Conservation (phyloP, 1,140 invertebrate species). For the Cydia fagiglandana region DNA sequence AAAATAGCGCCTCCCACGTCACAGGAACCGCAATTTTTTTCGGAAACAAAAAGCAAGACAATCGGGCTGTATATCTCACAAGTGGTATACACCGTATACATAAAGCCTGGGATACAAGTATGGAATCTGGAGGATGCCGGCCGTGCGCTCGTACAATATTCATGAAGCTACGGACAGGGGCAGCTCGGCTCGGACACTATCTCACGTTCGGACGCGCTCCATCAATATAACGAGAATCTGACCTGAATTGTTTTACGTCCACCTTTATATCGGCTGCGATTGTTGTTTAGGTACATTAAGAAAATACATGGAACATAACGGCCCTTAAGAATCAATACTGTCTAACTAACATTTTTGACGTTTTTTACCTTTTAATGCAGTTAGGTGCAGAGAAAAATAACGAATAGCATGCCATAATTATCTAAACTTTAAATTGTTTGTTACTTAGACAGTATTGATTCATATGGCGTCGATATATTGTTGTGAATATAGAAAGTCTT, state of each 20-base stretch:
- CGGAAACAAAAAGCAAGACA: constrained; percentile 39
- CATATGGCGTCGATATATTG: no score
- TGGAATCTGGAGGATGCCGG: constrained; percentile 50
- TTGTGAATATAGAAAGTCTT: no score
- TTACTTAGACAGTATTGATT: no score
- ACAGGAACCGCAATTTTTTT: constrained; percentile 29
- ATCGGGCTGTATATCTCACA: constrained; percentile 28
- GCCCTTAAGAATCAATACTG: no score
- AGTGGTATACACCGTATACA: constrained; percentile 46
- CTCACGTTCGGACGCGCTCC: constrained; percentile 53
- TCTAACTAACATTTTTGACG: no score
- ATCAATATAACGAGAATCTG: constrained; percentile 56
- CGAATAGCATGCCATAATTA: no score
- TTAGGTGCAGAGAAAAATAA: no score
- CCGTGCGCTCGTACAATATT: constrained; percentile 57
- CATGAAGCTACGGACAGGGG: constrained; percentile 47
- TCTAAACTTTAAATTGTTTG: no score
- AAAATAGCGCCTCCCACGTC: neutral
- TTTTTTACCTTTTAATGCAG: no score
- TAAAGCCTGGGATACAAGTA: constrained; percentile 48
- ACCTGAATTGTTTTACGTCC: constrained; percentile 52
- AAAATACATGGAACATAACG: no score
- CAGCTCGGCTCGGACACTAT: constrained; percentile 47
- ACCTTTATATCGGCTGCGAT: constrained; percentile 43
- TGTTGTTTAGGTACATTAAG: neutral